Evolutionary conservation across 1,140 invertebrate species (phyloP), one percentile per base, ranked within the genome.

Genomic region (Melitaea cinxia): DNA sequence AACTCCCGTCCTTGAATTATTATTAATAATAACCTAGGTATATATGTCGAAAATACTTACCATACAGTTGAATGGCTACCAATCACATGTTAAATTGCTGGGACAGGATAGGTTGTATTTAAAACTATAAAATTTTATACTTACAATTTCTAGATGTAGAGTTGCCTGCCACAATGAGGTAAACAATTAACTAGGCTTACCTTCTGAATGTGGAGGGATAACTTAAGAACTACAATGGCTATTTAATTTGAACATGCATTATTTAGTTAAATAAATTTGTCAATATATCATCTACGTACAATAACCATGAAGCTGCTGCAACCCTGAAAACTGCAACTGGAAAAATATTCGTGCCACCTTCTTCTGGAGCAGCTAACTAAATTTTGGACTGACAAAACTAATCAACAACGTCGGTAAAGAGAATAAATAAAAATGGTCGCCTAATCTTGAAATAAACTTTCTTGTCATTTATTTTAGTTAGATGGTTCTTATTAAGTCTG

Each of bases 351-450:
- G 5, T 17, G 12, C 3, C 5, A 15, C 4, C 21, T 50, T 50
- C n/a, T 45, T 17, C 55, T 45, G 39, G 55, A 47, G 17, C 39
- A 30, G 9, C 55, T 58, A 26, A 57, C 26, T 14, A 42, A 57
- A 7, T 42, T 42, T n/a, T 42, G 14, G 9, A 42, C 30, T 33
- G 10, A 42, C 37, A 42, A 17, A 42, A 42, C 37, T 42, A 42
- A 42, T 42, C 37, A 17, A 42, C 37, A 15, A 42, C 5, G 37
- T 19, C 15, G 15, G 15, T 7, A 15, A 42, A 5, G 37, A 6
- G 15, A 42, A 0, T 1, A 37, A 37, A 37, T 19, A 17, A 42
- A 42, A 5, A 1, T 7, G n/a, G 17, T 42, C n/a, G 37, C 15
- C 37, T 15, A 17, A 37, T 37, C n/a, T 15, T n/a, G 12, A 37